These are phyloP conservation scores for Cirrhinus molitorella DNA, from an alignment of 2,797 vertebrate species.

Conservation along the genomic window DNA sequence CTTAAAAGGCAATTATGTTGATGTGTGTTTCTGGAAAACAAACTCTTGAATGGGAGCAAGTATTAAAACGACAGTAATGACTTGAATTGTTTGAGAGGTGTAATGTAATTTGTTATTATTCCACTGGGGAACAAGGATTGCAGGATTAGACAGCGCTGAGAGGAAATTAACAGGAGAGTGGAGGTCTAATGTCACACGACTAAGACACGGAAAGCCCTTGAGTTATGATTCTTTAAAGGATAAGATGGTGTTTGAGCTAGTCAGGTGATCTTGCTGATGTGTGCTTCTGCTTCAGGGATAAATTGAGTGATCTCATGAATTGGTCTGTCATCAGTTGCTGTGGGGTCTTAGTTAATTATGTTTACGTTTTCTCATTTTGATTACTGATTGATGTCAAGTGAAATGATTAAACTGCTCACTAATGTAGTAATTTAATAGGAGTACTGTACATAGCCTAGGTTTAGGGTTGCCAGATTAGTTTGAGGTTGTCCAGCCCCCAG, in stretches of 20 bases:
- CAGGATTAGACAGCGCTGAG: constrained; percentile 47
- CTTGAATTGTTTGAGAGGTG: constrained; percentile 63
- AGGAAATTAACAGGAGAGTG: constrained; percentile 36
- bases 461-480: too few relatives aligned
- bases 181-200: constrained; percentile 31
- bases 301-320: constrained; percentile 2
- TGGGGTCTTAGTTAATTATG: not conserved
- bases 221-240: not conserved
- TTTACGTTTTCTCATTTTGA: not conserved
- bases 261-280: not conserved
- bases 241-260: constrained; percentile 5
- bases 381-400: not conserved
- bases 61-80: constrained; percentile 63
- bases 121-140: constrained; percentile 37
- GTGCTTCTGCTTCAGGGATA: not conserved
- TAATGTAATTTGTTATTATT: constrained; percentile 62
- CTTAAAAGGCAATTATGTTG: constrained; percentile 66
- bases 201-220: constrained; percentile 29
- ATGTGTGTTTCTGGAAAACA: constrained; percentile 66
- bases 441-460: too few relatives aligned
- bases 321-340: not conserved
- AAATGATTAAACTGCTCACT: not conserved
- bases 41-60: constrained; percentile 45
- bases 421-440: not conserved
- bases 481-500: not conserved